These are phyloP conservation scores for Eriosoma lanigerum DNA, from an alignment of 1,140 invertebrate genomes.

Conservation along the genomic window DNA sequence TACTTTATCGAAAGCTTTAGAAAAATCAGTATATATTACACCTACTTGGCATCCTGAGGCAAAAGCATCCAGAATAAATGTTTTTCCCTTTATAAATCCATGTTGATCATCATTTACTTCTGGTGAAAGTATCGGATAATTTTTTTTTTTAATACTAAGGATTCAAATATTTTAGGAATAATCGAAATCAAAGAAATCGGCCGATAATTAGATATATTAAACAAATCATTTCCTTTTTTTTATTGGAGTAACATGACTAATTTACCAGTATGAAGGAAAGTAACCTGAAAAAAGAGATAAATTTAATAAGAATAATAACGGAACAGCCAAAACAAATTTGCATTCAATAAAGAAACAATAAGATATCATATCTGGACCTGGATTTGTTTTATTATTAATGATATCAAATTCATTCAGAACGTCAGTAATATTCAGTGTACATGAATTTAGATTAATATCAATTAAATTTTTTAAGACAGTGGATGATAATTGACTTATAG, in stretches of 20 bases:
- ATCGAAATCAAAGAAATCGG: not conserved
- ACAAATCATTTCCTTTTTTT: too few species aligned
- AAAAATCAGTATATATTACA: too few species aligned
- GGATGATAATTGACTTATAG: too few species aligned
- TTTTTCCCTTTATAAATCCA: too few species aligned
- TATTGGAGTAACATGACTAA: not conserved
- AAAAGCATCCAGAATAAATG: too few species aligned
- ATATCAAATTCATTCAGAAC: not conserved
- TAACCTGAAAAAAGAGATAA: not conserved
- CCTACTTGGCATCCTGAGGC: too few species aligned
- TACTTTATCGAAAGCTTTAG: too few species aligned
- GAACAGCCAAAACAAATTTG: not conserved
- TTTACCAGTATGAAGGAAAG: not conserved
- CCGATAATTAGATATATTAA: not conserved
- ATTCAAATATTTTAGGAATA: slow-evolving; percentile 4
- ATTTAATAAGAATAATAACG: too few species aligned
- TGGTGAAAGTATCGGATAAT: not conserved
- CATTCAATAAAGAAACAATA: not conserved
- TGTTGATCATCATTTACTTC: not conserved
- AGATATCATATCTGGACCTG: not conserved
- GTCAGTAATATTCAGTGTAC: not conserved
- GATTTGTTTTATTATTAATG: not conserved
- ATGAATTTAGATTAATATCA: not conserved
- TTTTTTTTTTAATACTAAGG: not conserved
- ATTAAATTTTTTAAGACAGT: not conserved